Evolutionary conservation across 2,113 vertebrate genomes (phyloP).

Genomic region (Onychostoma macrolepis): DNA sequence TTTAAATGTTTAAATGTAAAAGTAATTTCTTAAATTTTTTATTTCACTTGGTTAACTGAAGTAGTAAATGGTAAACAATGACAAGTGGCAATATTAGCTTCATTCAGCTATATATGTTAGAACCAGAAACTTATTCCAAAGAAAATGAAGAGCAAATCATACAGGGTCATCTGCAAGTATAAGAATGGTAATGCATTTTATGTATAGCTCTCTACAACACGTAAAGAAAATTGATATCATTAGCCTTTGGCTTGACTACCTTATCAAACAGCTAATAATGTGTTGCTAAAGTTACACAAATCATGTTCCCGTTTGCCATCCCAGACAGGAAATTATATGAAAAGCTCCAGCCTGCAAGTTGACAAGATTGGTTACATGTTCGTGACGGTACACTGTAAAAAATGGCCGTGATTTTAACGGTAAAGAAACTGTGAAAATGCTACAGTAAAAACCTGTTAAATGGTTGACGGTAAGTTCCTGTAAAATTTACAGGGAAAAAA

Average conservation of each 20-base stretch:
- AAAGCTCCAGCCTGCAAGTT: neutral
- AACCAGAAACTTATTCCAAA: no score
- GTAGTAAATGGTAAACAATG: neutral
- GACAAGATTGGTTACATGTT: neutral
- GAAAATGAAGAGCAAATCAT: no score
- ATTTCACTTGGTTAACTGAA: neutral
- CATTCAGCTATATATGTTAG: neutral
- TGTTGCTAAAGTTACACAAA: neutral
- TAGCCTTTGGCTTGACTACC: neutral
- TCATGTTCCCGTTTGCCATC: neutral
- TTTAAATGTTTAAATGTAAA: neutral
- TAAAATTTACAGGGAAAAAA: no score
- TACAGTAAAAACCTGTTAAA: no score
- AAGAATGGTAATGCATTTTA: neutral
- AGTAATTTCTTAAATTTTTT: neutral
- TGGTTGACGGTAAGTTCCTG: no score
- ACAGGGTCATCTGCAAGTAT: neutral
- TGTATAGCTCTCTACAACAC: neutral
- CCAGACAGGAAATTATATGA: neutral
- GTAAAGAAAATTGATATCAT: neutral
- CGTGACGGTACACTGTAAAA: no score
- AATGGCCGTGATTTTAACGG: no score
- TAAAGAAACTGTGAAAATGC: no score
- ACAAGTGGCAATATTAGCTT: neutral
- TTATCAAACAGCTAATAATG: neutral